Evolutionary conservation across 2,113 vertebrate species (phyloP), one percentile per base, ranked within the genome.

Genomic region (Periophthalmodon schlosseri): DNA sequence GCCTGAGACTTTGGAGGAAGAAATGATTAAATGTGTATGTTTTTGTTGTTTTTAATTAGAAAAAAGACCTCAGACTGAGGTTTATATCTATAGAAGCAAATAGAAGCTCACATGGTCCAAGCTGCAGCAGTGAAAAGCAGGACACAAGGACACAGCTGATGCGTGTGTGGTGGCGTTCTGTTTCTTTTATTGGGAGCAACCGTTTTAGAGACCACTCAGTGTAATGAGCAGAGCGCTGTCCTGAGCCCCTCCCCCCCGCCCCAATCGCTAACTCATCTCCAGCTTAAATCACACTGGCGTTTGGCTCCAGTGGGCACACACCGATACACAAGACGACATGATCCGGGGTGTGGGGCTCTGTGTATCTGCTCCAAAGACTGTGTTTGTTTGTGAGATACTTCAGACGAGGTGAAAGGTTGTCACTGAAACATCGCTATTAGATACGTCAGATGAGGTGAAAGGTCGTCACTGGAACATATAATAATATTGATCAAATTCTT

Each of bases 271-370:
- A 90, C 70, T 90, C 84, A 80, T 80, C 58, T 65, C 39, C 46
- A 47, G 84, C 85, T 81, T 84, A 93, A 89, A 90, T 91, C 85
- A 88, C 69, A 60, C 70, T 75, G 85, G 76, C 82, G 78, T 85
- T 77, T 83, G 83, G 69, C 78, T 81, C 34, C 9, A 60, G 46
- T 60, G 78, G 52, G 56, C 77, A 15, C 34, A 63, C 34, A 73
- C 20, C 64, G 49, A 63, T 33, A 24, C 33, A 16, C 63, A 68
- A 24, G 16, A 63, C 34, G 68, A 58, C 78, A 70, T 20, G 23
- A 67, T 65, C 9, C 63, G 49, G 56, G 39, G 61, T 13, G 61
- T 44, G 0, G 28, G 20, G 15, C 28, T 18, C 15, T 39, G 20
- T 39, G 18, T 11, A 39, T 10, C 34, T 65, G 18, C 33, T 11